Base-by-base conservation (phyloP, 2,113 vertebrate species). In the Boulengerochromis microlepis region DNA sequence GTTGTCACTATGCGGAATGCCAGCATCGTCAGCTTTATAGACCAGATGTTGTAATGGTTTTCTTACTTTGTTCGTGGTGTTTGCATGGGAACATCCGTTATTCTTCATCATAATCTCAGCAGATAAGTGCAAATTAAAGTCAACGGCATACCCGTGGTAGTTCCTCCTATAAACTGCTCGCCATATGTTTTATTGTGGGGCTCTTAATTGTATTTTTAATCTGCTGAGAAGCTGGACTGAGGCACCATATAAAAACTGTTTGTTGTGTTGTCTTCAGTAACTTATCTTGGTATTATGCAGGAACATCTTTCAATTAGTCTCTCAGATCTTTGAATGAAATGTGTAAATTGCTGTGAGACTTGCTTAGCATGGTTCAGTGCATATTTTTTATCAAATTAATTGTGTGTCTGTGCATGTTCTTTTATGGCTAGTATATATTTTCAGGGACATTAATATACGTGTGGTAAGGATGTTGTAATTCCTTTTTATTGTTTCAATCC, bases 1-100 rank as follows among this genome's bases (percentile, higher is more conserved):
- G 45, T 35, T 38, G 26, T 11, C 74, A 78, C 6, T 78, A n/a
- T 71, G 38, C 12, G 8, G 54, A 84, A 53, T 66, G 47, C 35
- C 50, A 45, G 45, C 8, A 29, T 15, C 2, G 29, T 40, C 53
- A 19, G 45, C 69, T 78, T 85, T 83, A 54, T 76, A 80, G 59
- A 81, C 50, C 56, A 83, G 80, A 66, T 81, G 56, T 71, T 50
- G 19, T 50, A 71, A 85, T 42, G 86, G 24, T 66, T 84, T 81
- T 54, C 54, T 87, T 85, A 69, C 78, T 88, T 86, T 69, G 52
- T 84, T 78, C 29, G 2, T 52, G 52, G 57, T 29, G 24, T 89
- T 92, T 87, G 29, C 81, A 61, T 52, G 56, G 80, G 35, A 76
- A 42, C 64, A 82, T 87, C 29, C 53, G 86, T 91, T 85, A 81